Evolutionary conservation across 2,113 vertebrate species (phyloP), one percentile per base, ranked within the genome.

Genomic region (Tretioscincus oriximinensis): DNA sequence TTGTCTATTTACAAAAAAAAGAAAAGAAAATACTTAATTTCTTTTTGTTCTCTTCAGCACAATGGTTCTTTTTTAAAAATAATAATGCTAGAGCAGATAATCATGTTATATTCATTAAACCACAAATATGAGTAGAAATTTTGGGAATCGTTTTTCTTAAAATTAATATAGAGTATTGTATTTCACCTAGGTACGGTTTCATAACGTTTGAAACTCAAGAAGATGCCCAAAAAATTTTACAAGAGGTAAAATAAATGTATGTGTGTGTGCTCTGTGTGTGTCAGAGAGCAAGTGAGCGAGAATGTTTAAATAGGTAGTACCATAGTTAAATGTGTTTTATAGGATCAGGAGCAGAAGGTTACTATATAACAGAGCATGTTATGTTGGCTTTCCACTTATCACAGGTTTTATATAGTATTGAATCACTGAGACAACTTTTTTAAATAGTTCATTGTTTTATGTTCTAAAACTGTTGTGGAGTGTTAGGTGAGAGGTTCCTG

Each of bases 141-240:
- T 35, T 73, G n/a, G 11, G 51, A 24, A n/a, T 82, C 45, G 60
- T 76, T 8, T 61, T 69, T 22, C 26, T 61, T 58, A 58, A 58
- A 69, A 81, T 31, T 45, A 76, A 76, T 69, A 81, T 67, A 74
- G 58, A 31, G 6, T 70, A 1, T 63, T 11, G 54, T 82, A 28
- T 90, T 90, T 93, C 91, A 21, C 86, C 88, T 92, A 98, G 97
- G 86, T 98, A 98, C 87, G 97, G 96, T 68, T 98, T 98, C 82
- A 84, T 98, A 86, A 97, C 97, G 41, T 98, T 98, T 91, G 96
- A 97, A 92, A 95, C 93, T 47, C 89, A 95, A 79, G 96, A 97
- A 91, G 97, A 97, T 85, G 96, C 95, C 16, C 93, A 96, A 92
- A 97, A 95, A 91, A 93, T 98, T 89, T 94, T 98, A 72, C 93